Evolutionary conservation across 2,113 vertebrate genomes (phyloP), one percentile per base, ranked within the genome.

Genomic region (Toxotes chatareus): DNA sequence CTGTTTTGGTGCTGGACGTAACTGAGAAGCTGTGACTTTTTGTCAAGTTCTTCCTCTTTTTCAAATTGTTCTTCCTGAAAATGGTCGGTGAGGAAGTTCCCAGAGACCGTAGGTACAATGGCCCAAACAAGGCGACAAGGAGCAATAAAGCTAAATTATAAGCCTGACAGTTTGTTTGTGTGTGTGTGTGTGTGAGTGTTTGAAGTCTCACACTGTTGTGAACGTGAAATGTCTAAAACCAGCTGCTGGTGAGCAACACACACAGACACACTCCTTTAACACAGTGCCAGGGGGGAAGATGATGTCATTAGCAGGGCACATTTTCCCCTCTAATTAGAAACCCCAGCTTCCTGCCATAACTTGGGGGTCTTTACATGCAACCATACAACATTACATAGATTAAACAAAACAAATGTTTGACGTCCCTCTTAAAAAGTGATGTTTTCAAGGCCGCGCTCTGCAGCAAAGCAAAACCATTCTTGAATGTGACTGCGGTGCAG

Each of bases 241-340:
- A 94, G 93, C 93, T 94, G 93, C 86, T 77, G 80, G 42, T 74
- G 71, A 69, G 70, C 61, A 66, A 79, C 85, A 78, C 69, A 83
- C 72, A 76, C 80, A 83, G 68, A 76, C 80, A 72, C 73, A 69
- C 61, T 59, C 71, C 12, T 57, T 62, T 53, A 77, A 75, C 67
- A 14, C 23, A 75, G 62, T 68, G 82, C 84, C 69, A 60, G 83
- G 76, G 83, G 83, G 92, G 76, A 23, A 89, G 86, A 84, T 94
- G 95, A 95, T 94, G 93, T 94, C 94, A 94, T 88, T 85, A 80
- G 64, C 82, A 87, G 84, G 86, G 79, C 57, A 79, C 84, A 59
- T 83, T 86, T 88, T 75, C 75, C 78, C 88, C 89, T 95, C 82
- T 95, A 94, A 96, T 95, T 95, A 94, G 86, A 90, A 94, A 93